Evolutionary conservation across 1,140 invertebrate genomes (phyloP).

Genomic region (Zaprionus kolodkinae): DNA sequence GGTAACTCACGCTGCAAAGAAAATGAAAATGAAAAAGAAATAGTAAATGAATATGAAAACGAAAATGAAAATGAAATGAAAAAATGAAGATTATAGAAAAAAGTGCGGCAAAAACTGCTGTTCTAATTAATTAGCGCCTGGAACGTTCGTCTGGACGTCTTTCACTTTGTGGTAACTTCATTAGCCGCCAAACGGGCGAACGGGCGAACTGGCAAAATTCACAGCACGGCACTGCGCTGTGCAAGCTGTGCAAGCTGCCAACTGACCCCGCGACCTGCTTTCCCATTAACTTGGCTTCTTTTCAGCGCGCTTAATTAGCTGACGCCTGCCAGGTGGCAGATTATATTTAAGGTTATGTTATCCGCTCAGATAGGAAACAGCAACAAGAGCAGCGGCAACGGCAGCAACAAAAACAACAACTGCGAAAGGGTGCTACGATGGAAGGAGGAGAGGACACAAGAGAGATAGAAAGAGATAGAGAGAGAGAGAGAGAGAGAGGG

Average conservation of each 20-base stretch:
- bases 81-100: conserved; percentile 10
- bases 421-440: background rate
- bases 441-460: background rate
- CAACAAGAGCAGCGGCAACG: conserved; percentile 3
- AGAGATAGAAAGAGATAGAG: background rate
- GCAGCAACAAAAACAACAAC: conserved; percentile 6
- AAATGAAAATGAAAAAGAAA: conserved; percentile 2
- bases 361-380: conserved; percentile 13
- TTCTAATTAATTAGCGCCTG: conserved; percentile 56
- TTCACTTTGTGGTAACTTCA: conserved; percentile 59
- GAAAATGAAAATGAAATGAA: conserved; percentile 12
- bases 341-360: conserved; percentile 52
- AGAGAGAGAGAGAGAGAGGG: background rate
- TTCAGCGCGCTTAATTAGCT: conserved; percentile 61
- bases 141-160: conserved; percentile 45
- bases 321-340: conserved; percentile 36
- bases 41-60: conserved; percentile 18
- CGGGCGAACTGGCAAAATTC: conserved; percentile 8
- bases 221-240: background rate
- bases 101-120: conserved; percentile 21
- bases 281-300: conserved; percentile 26
- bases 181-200: conserved; percentile 23
- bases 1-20: conserved; percentile 9
- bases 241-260: background rate
- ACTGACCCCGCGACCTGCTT: conserved; percentile 32